Base-by-base conservation (phyloP, 1,140 invertebrate genomes). In the fruit fly (Drosophila melanogaster) region DNA sequence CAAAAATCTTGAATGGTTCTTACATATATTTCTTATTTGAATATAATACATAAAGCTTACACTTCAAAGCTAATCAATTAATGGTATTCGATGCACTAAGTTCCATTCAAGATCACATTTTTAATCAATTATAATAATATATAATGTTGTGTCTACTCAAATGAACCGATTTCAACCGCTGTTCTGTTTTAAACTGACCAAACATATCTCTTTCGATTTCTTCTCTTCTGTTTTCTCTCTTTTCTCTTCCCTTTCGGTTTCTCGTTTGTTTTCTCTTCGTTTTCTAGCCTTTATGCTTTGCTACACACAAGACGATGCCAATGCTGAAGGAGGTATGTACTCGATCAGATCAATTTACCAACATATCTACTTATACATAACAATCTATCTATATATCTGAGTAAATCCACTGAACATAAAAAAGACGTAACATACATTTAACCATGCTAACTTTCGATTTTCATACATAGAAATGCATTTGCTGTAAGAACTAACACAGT, bases 291-390 rank as follows among this genome's bases (percentile, higher is more conserved):
- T 97, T 94, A 97, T 97, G 96, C 94, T 97, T 93, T 97, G 96
- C 94, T 97, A 97, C 94, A 96, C 96, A 90, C 96, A 97, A 94
- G 96, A 97, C 93, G 96, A 97, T 93, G 94, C 96, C 84, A 96
- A 96, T 93, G 95, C 95, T 83, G 96, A 97, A 96, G 96, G 96
- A 96, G 96, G 96, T 97, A 96, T 94, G 95, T 94, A 93, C 91
- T 81, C 62, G 79, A 80, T 81, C 73, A 76, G 33, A 74, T 41
- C 35, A 46, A 76, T 70, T 72, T 38, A 67, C 37, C 41, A 56
- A 57, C 54, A 60, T 78, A 77, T 72, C 41, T 61, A 35, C 54
- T 65, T 60, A 46, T 66, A 35, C 26, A 72, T 67, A 56, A 46
- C 30, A 64, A 62, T 58, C 8, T 57, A 53, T 57, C 15, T 56